These are phyloP conservation scores for Athripsodes cinereus DNA, from an alignment of 2,888 invertebrate genomes.

Conservation along the genomic window DNA sequence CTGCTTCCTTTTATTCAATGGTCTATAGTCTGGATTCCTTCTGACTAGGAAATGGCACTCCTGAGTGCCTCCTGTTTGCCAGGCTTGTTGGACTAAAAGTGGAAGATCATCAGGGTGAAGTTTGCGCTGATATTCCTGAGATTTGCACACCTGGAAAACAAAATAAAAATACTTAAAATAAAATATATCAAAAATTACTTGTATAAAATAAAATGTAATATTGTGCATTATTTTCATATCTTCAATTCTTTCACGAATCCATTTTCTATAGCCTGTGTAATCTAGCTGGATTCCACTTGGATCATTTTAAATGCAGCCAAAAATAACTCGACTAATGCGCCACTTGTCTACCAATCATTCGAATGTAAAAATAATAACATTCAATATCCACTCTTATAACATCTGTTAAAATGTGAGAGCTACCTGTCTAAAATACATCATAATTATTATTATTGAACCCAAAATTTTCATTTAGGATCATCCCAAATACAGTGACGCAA, in stretches of 20 bases:
- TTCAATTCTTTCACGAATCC: no score
- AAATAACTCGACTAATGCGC: conserved; percentile 15
- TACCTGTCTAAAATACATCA: no score
- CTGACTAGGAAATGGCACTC: conserved; percentile 78
- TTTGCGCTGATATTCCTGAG: conserved; percentile 82
- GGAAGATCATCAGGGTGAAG: conserved; percentile 83
- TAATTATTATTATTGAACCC: no score
- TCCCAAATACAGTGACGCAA: no score
- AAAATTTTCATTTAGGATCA: no score
- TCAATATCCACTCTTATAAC: no score
- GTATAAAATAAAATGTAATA: no score
- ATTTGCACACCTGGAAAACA: conserved; percentile 55
- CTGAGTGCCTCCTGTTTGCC: conserved; percentile 55
- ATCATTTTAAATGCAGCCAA: conserved; percentile 7
- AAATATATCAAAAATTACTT: no score
- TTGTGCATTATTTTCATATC: no score
- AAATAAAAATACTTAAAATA: neutral
- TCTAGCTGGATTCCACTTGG: conserved; percentile 2
- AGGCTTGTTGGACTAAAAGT: conserved; percentile 70
- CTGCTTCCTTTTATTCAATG: conserved; percentile 33
- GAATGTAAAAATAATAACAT: no score
- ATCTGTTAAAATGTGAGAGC: no score
- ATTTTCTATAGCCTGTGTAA: conserved; percentile 9
- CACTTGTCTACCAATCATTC: conserved; percentile 9
- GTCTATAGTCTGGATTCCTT: conserved; percentile 72